Base-by-base conservation (phyloP, 2,113 vertebrate genomes). In the Setophaga kirtlandii region DNA sequence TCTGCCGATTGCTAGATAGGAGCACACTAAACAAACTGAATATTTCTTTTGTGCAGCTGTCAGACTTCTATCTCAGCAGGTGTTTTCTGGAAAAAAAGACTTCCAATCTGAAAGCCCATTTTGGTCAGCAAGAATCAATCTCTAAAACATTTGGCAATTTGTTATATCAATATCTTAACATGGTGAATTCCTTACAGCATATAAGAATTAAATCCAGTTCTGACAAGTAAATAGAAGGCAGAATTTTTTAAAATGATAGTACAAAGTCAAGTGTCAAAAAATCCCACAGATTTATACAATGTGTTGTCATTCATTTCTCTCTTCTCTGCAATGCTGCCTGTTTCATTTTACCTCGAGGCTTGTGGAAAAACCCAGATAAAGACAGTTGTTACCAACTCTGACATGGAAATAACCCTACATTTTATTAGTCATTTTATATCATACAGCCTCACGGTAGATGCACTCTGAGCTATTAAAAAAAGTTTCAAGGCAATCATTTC, bases 121-220 rank as follows among this genome's bases (percentile, higher is more conserved):
- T 97, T 97, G 96, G 96, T 95, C 94, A 97, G 92, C 90, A 92
- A 97, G 96, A 98, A 97, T 97, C 97, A 97, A 97, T 97, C 94
- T 95, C 91, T 96, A 94, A 97, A 97, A 92, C 93, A 97, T 96
- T 93, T 86, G 90, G 95, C 93, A 97, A 96, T 98, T 98, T 98
- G 92, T 97, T 97, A 97, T 97, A 98, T 97, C 96, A 97, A 92
- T 97, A 97, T 96, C 93, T 97, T 96, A 98, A 97, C 83, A 74
- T 27, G 70, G 86, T 22, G n/a, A 96, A 96, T 84, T 97, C 80
- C 84, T 91, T 92, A 64, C 81, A 95, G 70, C 46, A 55, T 70
- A 35, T 49, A 33, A 89, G 95, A 96, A 97, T 96, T 97, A 97
- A 97, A 97, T 92, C 64, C 89, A 58, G 59, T 95, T 70, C 93